Conservation (phyloP, 2,888 invertebrate species). For the Drosophila anceps region DNA sequence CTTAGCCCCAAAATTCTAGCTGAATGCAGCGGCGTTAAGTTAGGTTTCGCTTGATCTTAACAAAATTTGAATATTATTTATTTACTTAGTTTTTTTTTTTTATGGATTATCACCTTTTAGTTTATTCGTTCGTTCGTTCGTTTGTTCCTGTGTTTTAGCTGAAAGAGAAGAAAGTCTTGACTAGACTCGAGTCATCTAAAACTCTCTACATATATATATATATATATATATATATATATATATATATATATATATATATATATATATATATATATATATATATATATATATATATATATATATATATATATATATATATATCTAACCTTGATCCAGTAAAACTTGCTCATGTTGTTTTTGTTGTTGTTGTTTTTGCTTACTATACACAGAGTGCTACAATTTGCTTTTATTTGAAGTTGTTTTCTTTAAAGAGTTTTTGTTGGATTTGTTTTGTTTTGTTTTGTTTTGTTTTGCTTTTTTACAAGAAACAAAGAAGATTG, state of each 20-base stretch:
- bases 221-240: too few relatives aligned
- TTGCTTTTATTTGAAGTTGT: conserved; percentile 62
- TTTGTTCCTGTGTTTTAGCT: conserved; percentile 12
- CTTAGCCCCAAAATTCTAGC: conserved; percentile 1
- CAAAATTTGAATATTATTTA: conserved; percentile 41
- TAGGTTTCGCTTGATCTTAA: conserved; percentile 34
- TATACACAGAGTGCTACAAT: conserved; percentile 73
- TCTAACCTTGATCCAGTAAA: conserved; percentile 10
- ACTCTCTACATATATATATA: not conserved
- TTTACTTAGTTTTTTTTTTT: conserved; percentile 16
- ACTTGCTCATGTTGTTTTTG: conserved; percentile 5
- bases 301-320: not conserved
- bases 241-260: too few relatives aligned
- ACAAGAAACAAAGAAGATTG: conserved; percentile 57
- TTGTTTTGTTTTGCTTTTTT: conserved; percentile 22
- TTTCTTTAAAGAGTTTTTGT: conserved; percentile 30
- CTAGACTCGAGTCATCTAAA: conserved; percentile 8
- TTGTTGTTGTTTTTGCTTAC: conserved; percentile 58
- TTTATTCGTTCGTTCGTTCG: conserved; percentile 48
- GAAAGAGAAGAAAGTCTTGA: conserved; percentile 12
- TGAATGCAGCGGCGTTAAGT: not conserved
- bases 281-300: too few relatives aligned
- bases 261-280: too few relatives aligned
- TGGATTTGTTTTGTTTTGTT: conserved; percentile 18
- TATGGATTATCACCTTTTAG: conserved; percentile 69